Evolutionary conservation across 2,113 vertebrate genomes (phyloP), one percentile per base, ranked within the genome.

Genomic region (Dicerorhinus sumatrensis): DNA sequence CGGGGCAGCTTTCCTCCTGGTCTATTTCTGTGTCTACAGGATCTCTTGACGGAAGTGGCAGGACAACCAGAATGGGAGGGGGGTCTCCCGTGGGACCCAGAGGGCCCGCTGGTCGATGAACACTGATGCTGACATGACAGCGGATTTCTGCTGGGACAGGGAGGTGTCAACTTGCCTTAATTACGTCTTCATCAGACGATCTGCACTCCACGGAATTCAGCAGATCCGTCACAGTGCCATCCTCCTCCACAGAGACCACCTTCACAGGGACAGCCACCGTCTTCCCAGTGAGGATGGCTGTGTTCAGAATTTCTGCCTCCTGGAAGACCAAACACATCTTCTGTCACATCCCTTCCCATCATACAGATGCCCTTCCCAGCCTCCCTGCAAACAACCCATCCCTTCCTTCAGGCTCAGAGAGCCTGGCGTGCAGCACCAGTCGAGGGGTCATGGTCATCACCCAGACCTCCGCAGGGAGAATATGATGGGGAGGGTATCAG

Each of bases 221-320:
- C 23, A 99, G 98, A 16, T 99, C 99, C 0, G 98, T 98, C 97
- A 99, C 98, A 0, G 98, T 98, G 58, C 99, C 99, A 11, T 99
- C 99, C 1, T 98, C 99, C 73, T 99, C 99, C 94, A 99, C 98
- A 0, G 99, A 99, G n/a, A 99, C 89, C 88, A 99, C 99, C 73
- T 98, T 99, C 84, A 99, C 99, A 11, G 99, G 99, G 29, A 99
- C 99, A 3, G 99, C 99, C 97, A 99, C 99, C 0, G 98, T 99
- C 72, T 99, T 99, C 82, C 99, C 99, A 0, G 99, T 99, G 91
- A 99, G 99, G 39, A 99, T 98, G 25, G 99, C 99, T 0, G 99
- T 99, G 97, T 99, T 99, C 98, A 99, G 98, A 91, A 99, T 98
- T 94, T 99, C 99, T 1, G 98, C 98, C 96, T 99, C 99, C 99